Evolutionary conservation across 2,113 vertebrate species (phyloP).

Genomic region (Stictonetta naevosa): DNA sequence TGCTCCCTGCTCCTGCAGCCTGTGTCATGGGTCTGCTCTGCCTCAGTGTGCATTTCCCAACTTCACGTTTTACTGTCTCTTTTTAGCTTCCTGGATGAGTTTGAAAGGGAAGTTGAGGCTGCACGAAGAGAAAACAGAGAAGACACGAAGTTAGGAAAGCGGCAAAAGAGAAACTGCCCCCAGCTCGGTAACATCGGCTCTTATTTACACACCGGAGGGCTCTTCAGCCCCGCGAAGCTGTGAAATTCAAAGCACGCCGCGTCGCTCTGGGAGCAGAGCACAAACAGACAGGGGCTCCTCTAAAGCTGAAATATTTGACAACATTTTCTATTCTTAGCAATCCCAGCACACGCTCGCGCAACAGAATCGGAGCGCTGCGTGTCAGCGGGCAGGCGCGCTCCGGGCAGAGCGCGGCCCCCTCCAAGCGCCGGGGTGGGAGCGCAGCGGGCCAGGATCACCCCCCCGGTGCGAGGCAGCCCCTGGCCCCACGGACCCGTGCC

Average conservation of each 20-base stretch:
- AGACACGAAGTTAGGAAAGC: background rate
- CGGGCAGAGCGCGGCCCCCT: background rate
- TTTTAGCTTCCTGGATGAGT: background rate
- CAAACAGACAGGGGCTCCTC: background rate
- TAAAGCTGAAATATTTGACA: slow-evolving; percentile 1
- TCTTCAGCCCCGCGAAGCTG: slow-evolving; percentile 34
- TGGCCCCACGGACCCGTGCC: background rate
- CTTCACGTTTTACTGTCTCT: background rate
- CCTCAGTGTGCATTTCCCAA: background rate
- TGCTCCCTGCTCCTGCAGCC: background rate
- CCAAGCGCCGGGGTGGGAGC: background rate
- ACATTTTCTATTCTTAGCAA: background rate
- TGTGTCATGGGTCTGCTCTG: background rate
- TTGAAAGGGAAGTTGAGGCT: background rate
- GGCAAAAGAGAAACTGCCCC: background rate
- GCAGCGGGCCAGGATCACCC: background rate
- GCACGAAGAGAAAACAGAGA: background rate
- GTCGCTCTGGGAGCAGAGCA: background rate
- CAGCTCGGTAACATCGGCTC: background rate
- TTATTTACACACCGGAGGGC: slow-evolving; percentile 35
- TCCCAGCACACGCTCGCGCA: background rate
- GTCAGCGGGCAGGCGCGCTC: background rate
- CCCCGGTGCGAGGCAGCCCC: background rate
- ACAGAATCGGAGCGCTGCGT: background rate
- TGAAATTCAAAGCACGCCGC: background rate